Conservation (phyloP, 2,888 invertebrate genomes). For the Sminthurides aquaticus region DNA sequence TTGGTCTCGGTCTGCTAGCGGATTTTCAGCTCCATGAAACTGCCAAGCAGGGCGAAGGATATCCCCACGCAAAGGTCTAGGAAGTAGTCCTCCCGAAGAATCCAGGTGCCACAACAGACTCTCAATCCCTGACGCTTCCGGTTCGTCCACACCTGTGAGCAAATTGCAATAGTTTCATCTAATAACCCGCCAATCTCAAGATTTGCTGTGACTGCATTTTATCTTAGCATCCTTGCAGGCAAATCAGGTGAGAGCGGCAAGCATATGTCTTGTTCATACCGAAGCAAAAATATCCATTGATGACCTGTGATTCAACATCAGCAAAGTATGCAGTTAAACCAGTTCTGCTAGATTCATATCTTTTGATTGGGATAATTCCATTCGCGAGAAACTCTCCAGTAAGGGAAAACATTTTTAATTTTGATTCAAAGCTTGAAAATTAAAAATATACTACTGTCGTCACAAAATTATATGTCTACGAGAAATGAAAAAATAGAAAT, state of each 20-base stretch:
- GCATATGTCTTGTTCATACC: too few relatives aligned
- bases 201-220: too few relatives aligned
- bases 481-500: too few relatives aligned
- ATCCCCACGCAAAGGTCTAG: constrained; percentile 36
- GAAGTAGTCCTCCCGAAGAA: constrained; percentile 39
- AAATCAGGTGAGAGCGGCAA: too few relatives aligned
- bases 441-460: too few relatives aligned
- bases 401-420: background rate
- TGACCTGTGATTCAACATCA: constrained; percentile 79
- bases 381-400: constrained; percentile 57
- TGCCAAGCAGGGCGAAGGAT: constrained; percentile 38
- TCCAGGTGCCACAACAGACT: constrained; percentile 40
- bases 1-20: constrained; percentile 41
- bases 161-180: too few relatives aligned
- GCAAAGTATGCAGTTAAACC: constrained; percentile 77
- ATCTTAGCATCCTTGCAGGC: too few relatives aligned
- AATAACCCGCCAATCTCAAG: too few relatives aligned
- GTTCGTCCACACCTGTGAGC: constrained; percentile 36
- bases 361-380: constrained; percentile 66
- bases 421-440: too few relatives aligned
- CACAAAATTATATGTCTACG: too few relatives aligned
- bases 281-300: constrained; percentile 77
- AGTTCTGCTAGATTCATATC: constrained; percentile 69
- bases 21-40: constrained; percentile 43
- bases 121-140: constrained; percentile 37